Conservation (phyloP, 2,797 vertebrate genomes). For the Ctenosaura bakeri region DNA sequence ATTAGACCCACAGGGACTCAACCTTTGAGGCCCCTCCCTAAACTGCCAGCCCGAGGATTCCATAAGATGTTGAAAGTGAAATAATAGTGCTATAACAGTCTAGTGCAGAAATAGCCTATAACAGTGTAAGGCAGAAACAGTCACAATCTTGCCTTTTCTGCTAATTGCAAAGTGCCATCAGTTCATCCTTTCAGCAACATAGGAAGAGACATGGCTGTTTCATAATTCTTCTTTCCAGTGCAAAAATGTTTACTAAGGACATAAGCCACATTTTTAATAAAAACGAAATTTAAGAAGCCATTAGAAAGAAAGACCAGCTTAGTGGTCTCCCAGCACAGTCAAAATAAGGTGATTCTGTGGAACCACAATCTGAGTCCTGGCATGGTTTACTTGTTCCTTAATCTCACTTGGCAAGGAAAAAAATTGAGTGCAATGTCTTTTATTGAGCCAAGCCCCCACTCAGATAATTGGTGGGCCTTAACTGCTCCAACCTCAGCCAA, state of each 20-base stretch:
- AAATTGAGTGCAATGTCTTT: neutral
- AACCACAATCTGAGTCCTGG: slow-evolving; percentile 34
- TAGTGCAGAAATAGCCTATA: no score
- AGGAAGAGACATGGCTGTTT: neutral
- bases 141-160: neutral
- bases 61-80: no score
- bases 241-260: slow-evolving; percentile 20
- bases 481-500: neutral
- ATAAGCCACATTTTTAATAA: slow-evolving; percentile 48
- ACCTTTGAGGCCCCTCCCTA: no score
- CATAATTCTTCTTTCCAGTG: slow-evolving; percentile 24
- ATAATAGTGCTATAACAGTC: no score
- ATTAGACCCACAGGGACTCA: neutral
- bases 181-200: slow-evolving; percentile 31
- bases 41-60: no score
- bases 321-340: slow-evolving; percentile 15
- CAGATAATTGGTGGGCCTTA: slow-evolving; percentile 15
- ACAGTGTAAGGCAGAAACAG: no score
- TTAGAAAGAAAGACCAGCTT: slow-evolving; percentile 45
- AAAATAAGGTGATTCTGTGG: slow-evolving; percentile 58
- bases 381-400: slow-evolving; percentile 46
- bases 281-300: slow-evolving; percentile 56
- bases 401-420: slow-evolving; percentile 23
- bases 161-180: slow-evolving; percentile 5
- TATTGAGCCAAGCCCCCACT: slow-evolving; percentile 15